Percentiles rank a stretch among this genome's conserved stretches.
Evolutionary conservation across 2,797 vertebrate genomes (phyloP).

Genomic region (Melanotaenia parkinsoni): DNA sequence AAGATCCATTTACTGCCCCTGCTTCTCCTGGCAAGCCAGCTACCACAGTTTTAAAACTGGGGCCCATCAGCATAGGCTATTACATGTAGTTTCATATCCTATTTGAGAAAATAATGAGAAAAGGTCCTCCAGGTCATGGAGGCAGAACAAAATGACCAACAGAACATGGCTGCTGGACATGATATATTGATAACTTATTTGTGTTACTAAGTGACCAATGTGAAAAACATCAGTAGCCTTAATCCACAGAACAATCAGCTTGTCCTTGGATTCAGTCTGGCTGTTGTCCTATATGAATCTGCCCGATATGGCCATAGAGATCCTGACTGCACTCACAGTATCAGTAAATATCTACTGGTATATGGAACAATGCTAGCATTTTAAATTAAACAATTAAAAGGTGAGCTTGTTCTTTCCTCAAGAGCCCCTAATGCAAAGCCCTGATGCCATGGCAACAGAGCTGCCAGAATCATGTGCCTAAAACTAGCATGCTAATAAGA

Average conservation of each 20-base stretch:
- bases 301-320: background rate
- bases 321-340: background rate
- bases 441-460: constrained; percentile 56
- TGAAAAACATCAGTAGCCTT: constrained; percentile 28
- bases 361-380: constrained; percentile 6
- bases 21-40: constrained; percentile 17
- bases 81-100: constrained; percentile 51
- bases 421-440: constrained; percentile 23
- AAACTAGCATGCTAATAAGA: constrained; percentile 7
- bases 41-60: constrained; percentile 20
- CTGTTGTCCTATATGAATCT: background rate
- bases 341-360: background rate
- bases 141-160: constrained; percentile 46
- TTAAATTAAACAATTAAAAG: constrained; percentile 11
- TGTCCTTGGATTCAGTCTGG: background rate
- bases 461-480: constrained; percentile 14
- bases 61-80: constrained; percentile 29
- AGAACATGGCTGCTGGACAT: constrained; percentile 31
- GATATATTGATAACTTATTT: constrained; percentile 30
- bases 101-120: constrained; percentile 18
- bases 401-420: constrained; percentile 15
- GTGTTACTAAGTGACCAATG: constrained; percentile 45
- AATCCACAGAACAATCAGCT: constrained; percentile 4
- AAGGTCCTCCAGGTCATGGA: constrained; percentile 44
- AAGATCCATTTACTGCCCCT: constrained; percentile 32